Percentiles rank a stretch among this genome's conserved stretches.
Conservation (phyloP, 1,140 invertebrate species). For the Drosophila watanabei region DNA sequence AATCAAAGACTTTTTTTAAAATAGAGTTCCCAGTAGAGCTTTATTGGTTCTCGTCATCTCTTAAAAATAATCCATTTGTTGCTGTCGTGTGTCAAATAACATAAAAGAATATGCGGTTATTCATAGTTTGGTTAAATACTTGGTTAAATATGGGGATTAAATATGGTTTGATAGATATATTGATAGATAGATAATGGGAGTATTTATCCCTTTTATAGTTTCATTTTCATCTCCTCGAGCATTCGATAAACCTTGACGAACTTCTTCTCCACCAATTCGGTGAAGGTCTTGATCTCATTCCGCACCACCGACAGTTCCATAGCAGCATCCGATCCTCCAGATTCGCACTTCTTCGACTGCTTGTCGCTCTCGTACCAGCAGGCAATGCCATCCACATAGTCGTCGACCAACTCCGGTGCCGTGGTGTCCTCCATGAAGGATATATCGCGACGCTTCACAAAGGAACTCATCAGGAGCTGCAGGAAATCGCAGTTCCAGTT, state of each 20-base stretch:
- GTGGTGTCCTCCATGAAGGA: slow-evolving; percentile 79
- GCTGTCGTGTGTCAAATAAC: slow-evolving; percentile 63
- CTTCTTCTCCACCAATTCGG: slow-evolving; percentile 78
- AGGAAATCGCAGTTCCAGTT: slow-evolving; percentile 84
- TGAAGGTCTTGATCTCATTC: slow-evolving; percentile 79
- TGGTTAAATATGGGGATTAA: slow-evolving; percentile 26
- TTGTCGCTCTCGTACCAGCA: slow-evolving; percentile 83
- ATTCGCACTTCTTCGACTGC: slow-evolving; percentile 73
- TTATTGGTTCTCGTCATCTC: slow-evolving; percentile 53
- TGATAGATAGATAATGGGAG: slow-evolving; percentile 11
- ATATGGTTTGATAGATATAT: slow-evolving; percentile 33
- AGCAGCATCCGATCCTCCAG: slow-evolving; percentile 63
- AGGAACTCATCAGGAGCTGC: slow-evolving; percentile 78
- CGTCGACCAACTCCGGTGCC: slow-evolving; percentile 77
- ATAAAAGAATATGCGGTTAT: slow-evolving; percentile 44
- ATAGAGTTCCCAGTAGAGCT: slow-evolving; percentile 58
- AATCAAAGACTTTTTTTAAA: slow-evolving; percentile 31
- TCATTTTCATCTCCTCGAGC: slow-evolving; percentile 79
- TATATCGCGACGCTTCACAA: slow-evolving; percentile 75
- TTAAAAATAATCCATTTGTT: slow-evolving; percentile 62
- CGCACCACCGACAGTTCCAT: slow-evolving; percentile 77
- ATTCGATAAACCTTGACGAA: slow-evolving; percentile 81
- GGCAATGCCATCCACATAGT: slow-evolving; percentile 81
- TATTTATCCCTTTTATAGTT: slow-evolving; percentile 29
- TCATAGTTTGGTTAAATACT: slow-evolving; percentile 24